Evolutionary conservation across 2,113 vertebrate species (phyloP).

Genomic region (Ivindomyrus marchei): DNA sequence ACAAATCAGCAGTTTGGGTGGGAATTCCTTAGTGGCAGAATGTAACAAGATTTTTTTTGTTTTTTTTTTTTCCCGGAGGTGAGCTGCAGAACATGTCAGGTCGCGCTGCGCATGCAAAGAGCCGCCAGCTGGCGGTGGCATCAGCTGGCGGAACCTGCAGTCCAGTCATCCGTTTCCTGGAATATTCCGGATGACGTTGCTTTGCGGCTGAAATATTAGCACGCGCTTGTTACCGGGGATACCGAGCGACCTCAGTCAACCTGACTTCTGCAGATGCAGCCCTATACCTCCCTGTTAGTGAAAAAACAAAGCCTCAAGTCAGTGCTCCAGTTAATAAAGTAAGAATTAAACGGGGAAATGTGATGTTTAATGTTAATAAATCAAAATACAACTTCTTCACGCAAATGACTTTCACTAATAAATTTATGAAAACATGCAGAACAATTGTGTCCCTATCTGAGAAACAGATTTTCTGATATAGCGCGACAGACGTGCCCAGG

Average conservation of each 20-base stretch:
- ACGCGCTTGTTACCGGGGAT: background rate
- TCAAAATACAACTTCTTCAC: background rate
- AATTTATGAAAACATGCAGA: background rate
- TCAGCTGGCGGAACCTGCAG: background rate
- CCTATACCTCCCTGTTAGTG: background rate
- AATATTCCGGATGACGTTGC: background rate
- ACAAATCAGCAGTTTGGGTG: background rate
- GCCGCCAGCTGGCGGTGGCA: background rate
- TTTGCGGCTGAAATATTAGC: background rate
- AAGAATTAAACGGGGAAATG: background rate
- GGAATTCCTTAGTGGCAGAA: background rate
- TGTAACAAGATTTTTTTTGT: background rate
- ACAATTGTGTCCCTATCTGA: background rate
- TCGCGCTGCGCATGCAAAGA: background rate
- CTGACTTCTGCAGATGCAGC: background rate
- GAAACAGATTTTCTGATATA: background rate
- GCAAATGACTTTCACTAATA: background rate
- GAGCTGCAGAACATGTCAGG: background rate
- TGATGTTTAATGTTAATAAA: background rate
- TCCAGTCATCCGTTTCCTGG: background rate
- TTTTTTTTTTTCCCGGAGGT: background rate
- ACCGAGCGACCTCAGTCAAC: background rate
- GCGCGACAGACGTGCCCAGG: background rate
- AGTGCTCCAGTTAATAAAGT: background rate
- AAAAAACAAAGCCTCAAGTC: background rate